phyloP scores from a whole-genome alignment of 1,140 invertebrate genomes.

The Diabrotica undecimpunctata region DNA sequence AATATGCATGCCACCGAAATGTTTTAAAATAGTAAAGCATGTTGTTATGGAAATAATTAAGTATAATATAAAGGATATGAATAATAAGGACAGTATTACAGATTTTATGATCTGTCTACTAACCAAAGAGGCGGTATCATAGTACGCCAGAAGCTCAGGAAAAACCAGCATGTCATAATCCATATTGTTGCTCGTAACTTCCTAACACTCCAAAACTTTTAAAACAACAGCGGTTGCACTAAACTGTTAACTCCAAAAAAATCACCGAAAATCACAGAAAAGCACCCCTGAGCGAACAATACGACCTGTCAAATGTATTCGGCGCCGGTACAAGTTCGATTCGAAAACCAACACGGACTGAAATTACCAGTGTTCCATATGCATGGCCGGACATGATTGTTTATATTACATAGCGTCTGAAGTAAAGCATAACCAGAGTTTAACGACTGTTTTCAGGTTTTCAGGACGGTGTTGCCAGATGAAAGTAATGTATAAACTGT shows the following conservation, averaged over 20 bases:
- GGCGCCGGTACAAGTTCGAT: not conserved
- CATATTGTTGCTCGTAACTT: conserved; percentile 30
- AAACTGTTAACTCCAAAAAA: conserved; percentile 3
- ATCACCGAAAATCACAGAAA: conserved; percentile 5
- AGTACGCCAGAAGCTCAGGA: conserved; percentile 45
- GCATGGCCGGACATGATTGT: conserved; percentile 41
- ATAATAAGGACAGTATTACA: too few species aligned
- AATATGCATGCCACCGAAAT: too few species aligned
- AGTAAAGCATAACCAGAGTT: conserved; percentile 39
- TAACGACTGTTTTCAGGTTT: conserved; percentile 28
- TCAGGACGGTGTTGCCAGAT: conserved; percentile 15
- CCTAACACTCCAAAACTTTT: conserved; percentile 13
- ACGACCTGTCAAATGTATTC: not conserved
- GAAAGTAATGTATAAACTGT: too few species aligned
- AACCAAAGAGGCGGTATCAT: conserved; percentile 40
- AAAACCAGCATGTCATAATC: conserved; percentile 47
- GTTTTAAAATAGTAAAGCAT: too few species aligned
- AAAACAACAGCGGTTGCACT: conserved; percentile 9
- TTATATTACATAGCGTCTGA: conserved; percentile 44
- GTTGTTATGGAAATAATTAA: too few species aligned
- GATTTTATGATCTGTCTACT: conserved; percentile 17
- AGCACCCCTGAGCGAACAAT: not conserved
- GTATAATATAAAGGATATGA: too few species aligned
- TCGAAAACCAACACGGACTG: conserved; percentile 21
- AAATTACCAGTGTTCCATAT: conserved; percentile 33